phyloP scores from a whole-genome alignment of 2,888 invertebrate genomes.

The Endomychus coccineus region DNA sequence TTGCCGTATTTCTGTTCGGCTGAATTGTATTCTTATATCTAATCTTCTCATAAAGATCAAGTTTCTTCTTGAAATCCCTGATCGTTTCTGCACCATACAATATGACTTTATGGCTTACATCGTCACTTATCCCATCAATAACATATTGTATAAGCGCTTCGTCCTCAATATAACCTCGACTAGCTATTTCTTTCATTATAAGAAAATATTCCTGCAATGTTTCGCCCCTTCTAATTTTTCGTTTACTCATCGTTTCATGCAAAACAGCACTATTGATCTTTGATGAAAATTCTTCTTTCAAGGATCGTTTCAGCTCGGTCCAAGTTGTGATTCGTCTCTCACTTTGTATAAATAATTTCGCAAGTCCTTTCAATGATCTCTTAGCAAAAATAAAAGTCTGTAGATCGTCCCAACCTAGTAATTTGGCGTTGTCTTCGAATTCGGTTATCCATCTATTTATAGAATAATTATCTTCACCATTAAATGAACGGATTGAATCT shows the following conservation, averaged over 20 bases:
- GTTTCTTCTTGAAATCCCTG: slow-evolving; percentile 20
- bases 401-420: slow-evolving; percentile 20
- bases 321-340: slow-evolving; percentile 18
- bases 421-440: slow-evolving; percentile 18
- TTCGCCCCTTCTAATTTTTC: slow-evolving; percentile 29
- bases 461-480: slow-evolving; percentile 14
- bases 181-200: slow-evolving; percentile 32
- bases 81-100: slow-evolving; percentile 21
- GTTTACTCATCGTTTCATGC: slow-evolving; percentile 13
- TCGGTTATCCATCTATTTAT: slow-evolving; percentile 18
- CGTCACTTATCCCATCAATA: slow-evolving; percentile 33
- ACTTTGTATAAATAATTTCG: slow-evolving; percentile 17
- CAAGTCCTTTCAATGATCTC: slow-evolving; percentile 19
- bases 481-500: slow-evolving; percentile 16
- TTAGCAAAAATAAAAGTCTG: slow-evolving; percentile 23
- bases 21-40: slow-evolving; percentile 10
- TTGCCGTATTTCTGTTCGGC: background rate
- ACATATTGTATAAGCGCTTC: slow-evolving; percentile 33
- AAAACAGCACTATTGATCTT: slow-evolving; percentile 13
- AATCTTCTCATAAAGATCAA: slow-evolving; percentile 19
- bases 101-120: slow-evolving; percentile 16
- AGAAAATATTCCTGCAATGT: slow-evolving; percentile 33
- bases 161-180: slow-evolving; percentile 30
- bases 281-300: slow-evolving; percentile 14
- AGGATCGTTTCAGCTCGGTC: slow-evolving; percentile 12